Evolutionary conservation across 2,113 vertebrate genomes (phyloP).

Genomic region (Nipponia nippon): DNA sequence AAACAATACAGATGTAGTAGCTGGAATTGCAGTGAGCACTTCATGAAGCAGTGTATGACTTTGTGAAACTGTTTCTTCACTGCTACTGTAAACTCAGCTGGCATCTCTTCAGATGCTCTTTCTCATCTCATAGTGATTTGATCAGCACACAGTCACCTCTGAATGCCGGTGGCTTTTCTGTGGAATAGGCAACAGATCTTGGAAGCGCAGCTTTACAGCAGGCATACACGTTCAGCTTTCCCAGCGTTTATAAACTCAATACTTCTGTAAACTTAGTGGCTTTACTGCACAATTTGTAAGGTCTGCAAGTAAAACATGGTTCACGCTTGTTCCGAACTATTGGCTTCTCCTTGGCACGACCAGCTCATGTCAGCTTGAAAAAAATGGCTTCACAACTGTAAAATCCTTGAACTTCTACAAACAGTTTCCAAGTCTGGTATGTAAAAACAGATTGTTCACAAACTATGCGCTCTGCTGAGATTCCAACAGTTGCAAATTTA

Average conservation of each 20-base stretch:
- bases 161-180: neutral
- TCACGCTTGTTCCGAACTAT: neutral
- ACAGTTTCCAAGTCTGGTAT: constrained; percentile 10
- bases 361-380: neutral
- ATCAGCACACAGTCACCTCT: neutral
- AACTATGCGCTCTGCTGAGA: neutral
- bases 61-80: neutral
- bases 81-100: neutral
- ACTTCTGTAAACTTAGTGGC: neutral
- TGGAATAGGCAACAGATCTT: neutral
- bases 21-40: neutral
- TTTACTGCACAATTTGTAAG: neutral
- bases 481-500: neutral
- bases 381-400: constrained; percentile 17
- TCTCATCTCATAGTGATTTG: neutral
- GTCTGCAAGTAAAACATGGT: neutral
- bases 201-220: neutral
- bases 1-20: neutral
- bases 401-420: constrained; percentile 47
- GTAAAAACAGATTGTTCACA: neutral
- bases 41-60: neutral
- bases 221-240: neutral
- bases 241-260: neutral
- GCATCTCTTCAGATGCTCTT: neutral
- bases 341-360: neutral